Conservation (phyloP, 1,140 invertebrate genomes). For the Macrosteles quadrilineatus region DNA sequence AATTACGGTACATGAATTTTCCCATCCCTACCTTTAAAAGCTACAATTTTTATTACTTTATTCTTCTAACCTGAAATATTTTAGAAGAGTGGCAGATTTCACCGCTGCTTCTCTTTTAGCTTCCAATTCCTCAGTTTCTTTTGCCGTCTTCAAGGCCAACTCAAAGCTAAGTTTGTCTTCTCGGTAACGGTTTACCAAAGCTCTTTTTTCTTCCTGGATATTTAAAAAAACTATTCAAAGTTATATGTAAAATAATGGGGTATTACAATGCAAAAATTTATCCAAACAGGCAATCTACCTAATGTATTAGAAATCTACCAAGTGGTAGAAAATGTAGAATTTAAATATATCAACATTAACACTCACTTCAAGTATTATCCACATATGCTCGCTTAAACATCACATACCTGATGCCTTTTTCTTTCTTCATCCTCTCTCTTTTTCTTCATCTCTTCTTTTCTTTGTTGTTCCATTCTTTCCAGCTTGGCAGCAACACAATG, state of each 20-base stretch:
- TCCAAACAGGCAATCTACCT: not conserved
- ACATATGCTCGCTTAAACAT: not conserved
- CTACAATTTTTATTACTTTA: too few species aligned
- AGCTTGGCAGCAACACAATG: not conserved
- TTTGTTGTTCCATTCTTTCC: not conserved
- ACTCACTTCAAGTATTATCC: not conserved
- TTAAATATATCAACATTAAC: not conserved
- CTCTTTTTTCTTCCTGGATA: not conserved
- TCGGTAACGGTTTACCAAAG: conserved; percentile 8
- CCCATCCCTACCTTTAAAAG: too few species aligned
- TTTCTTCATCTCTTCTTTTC: not conserved
- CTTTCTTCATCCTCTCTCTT: conserved; percentile 11
- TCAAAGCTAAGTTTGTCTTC: conserved; percentile 4
- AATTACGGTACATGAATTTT: too few species aligned
- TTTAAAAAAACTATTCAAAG: too few species aligned
- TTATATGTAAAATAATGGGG: not conserved
- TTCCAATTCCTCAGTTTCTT: conserved; percentile 13
- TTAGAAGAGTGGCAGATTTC: not conserved
- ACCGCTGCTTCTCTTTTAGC: not conserved
- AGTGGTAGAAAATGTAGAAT: not conserved
- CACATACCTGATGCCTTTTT: not conserved
- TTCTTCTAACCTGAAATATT: conserved; percentile 6
- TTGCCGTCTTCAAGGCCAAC: conserved; percentile 6
- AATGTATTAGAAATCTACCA: not conserved
- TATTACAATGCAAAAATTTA: not conserved